Conservation (phyloP, 2,888 invertebrate genomes). For the Uropetala carovei region DNA sequence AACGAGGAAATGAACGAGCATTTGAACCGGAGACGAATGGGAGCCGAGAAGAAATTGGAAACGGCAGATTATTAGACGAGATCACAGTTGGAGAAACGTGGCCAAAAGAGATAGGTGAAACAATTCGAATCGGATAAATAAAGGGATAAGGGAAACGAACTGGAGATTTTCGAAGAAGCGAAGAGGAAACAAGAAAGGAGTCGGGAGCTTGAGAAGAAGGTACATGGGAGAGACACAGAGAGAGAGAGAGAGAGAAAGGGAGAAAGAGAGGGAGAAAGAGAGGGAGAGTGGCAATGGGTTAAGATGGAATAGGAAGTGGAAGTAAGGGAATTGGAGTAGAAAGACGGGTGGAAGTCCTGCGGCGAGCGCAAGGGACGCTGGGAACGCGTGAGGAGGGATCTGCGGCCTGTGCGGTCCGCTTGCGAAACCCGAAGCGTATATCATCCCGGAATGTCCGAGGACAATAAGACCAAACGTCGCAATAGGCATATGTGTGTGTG, state of each 20-base stretch:
- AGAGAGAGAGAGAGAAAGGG: not conserved
- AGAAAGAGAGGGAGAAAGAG: not conserved
- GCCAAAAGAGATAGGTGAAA: too few species aligned
- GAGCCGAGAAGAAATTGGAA: too few species aligned
- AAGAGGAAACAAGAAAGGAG: too few species aligned
- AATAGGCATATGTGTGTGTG: constrained; percentile 1
- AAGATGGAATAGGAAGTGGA: not conserved
- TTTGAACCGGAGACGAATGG: too few species aligned
- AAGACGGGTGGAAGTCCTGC: not conserved
- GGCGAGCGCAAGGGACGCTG: not conserved
- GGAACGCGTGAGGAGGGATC: not conserved
- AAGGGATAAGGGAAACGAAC: too few species aligned
- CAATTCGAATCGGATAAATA: too few species aligned
- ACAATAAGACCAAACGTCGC: constrained; percentile 45
- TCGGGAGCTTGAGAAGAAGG: too few species aligned
- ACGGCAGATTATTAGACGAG: too few species aligned
- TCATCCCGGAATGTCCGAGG: constrained; percentile 41
- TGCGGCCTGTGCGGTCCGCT: not conserved
- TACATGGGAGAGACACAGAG: too few species aligned
- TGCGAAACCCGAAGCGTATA: constrained; percentile 21
- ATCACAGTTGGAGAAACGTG: too few species aligned
- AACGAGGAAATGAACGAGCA: too few species aligned
- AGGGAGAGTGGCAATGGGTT: not conserved
- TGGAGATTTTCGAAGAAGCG: too few species aligned
- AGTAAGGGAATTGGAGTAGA: not conserved